Evolutionary conservation across 2,888 invertebrate species (phyloP).

Genomic region (Troides aeacus): DNA sequence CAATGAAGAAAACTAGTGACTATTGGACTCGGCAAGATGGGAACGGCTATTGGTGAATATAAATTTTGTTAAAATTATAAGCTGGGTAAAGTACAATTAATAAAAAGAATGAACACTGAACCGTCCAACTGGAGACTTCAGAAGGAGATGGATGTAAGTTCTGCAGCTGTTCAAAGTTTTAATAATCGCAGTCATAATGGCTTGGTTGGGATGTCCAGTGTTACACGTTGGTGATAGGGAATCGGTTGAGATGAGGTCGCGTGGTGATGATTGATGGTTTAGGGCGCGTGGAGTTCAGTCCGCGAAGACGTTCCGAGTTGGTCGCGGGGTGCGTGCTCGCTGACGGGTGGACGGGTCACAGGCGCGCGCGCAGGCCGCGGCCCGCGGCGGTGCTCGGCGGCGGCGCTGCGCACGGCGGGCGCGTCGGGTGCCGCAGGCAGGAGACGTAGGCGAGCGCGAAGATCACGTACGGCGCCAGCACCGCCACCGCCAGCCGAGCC

Average conservation of each 20-base stretch:
- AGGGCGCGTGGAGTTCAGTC: background rate
- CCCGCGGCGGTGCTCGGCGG: constrained; percentile 26
- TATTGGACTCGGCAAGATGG: too few species aligned
- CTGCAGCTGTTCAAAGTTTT: too few species aligned
- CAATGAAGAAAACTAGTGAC: too few species aligned
- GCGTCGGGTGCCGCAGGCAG: constrained; percentile 45
- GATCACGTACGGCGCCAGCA: constrained; percentile 62
- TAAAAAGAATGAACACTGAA: too few species aligned
- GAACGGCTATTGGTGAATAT: too few species aligned
- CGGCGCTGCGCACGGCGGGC: constrained; percentile 30
- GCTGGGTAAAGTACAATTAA: too few species aligned
- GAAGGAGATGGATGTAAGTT: too few species aligned
- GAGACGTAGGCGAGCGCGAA: constrained; percentile 58
- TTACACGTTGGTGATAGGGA: too few species aligned
- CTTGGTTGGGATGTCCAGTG: too few species aligned
- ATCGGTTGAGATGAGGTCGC: background rate
- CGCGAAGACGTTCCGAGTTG: background rate
- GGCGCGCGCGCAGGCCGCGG: constrained; percentile 1
- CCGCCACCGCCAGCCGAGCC: constrained; percentile 53
- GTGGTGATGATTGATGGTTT: background rate
- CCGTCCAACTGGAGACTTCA: too few species aligned
- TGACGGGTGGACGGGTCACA: background rate
- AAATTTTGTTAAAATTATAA: too few species aligned
- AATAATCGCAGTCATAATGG: too few species aligned
- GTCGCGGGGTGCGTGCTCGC: background rate